Percentiles rank a stretch among this genome's conserved stretches.
Evolutionary conservation across 2,888 invertebrate genomes (phyloP).

Genomic region (Steinernema scapterisci): DNA sequence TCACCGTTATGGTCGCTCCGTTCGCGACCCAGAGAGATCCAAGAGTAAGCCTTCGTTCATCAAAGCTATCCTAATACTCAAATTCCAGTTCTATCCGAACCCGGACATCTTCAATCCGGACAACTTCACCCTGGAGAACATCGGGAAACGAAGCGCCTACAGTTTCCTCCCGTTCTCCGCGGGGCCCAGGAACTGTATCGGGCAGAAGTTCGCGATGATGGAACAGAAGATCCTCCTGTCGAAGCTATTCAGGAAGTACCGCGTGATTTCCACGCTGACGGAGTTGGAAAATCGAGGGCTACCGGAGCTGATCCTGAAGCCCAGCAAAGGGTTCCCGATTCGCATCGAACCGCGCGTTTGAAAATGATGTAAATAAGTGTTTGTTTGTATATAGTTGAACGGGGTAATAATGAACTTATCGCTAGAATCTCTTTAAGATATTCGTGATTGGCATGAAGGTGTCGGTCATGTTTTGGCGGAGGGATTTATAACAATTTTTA

Average conservation of each 20-base stretch:
- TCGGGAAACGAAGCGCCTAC: slow-evolving; percentile 53
- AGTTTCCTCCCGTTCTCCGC: slow-evolving; percentile 64
- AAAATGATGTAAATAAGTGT: not conserved
- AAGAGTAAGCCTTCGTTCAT: slow-evolving; percentile 37
- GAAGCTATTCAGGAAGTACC: slow-evolving; percentile 42
- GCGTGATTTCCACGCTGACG: slow-evolving; percentile 37
- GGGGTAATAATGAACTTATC: no score
- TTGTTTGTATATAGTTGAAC: slow-evolving; percentile 20
- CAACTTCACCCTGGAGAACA: slow-evolving; percentile 68
- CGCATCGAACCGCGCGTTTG: slow-evolving; percentile 37
- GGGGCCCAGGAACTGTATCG: slow-evolving; percentile 63
- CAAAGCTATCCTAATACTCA: not conserved
- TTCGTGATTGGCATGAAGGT: no score
- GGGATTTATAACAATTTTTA: not conserved
- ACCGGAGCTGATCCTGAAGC: slow-evolving; percentile 44
- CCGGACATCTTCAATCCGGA: slow-evolving; percentile 70
- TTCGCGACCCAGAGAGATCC: slow-evolving; percentile 67
- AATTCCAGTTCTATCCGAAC: slow-evolving; percentile 58
- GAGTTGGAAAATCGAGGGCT: slow-evolving; percentile 46
- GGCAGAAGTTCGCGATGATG: slow-evolving; percentile 69
- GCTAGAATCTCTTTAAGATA: no score
- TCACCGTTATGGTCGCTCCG: slow-evolving; percentile 57
- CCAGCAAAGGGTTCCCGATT: slow-evolving; percentile 37
- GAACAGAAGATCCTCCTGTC: slow-evolving; percentile 68
- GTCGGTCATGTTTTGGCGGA: no score